A percentile compares a stretch with the other conserved stretches of the same genome.
Conservation (phyloP, 2,797 vertebrate species). For the Bovichtus diacanthus region DNA sequence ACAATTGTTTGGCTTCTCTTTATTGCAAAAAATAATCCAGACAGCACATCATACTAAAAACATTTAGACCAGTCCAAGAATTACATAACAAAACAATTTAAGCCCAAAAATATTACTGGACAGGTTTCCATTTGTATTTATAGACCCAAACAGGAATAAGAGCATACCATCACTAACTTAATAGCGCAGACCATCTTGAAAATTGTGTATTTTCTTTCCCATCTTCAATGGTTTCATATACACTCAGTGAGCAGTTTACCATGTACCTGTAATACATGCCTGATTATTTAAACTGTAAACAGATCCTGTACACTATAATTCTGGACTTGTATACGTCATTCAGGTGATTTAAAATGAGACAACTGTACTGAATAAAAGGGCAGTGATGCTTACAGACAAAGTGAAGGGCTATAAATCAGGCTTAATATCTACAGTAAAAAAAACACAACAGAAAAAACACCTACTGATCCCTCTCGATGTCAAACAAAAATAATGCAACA, state of each 20-base stretch:
- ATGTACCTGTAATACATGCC: constrained; percentile 20
- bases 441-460: constrained; percentile 3
- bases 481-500: background rate
- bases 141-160: constrained; percentile 15
- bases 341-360: constrained; percentile 15
- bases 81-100: constrained; percentile 7
- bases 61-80: constrained; percentile 30
- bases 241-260: background rate
- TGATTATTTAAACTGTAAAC: constrained; percentile 17
- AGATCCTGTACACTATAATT: constrained; percentile 26
- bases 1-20: constrained; percentile 57
- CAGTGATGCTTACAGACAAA: constrained; percentile 10
- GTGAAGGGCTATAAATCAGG: constrained; percentile 8
- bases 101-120: constrained; percentile 18
- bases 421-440: constrained; percentile 70
- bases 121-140: constrained; percentile 7
- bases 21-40: constrained; percentile 71
- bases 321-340: constrained; percentile 35
- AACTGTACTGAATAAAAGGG: constrained; percentile 28
- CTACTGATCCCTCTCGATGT: constrained; percentile 23
- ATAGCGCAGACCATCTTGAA: background rate
- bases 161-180: background rate
- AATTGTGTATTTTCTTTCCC: too few species aligned
- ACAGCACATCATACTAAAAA: constrained; percentile 56
- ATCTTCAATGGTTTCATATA: too few species aligned